Percentiles rank a stretch among this genome's conserved stretches.
Evolutionary conservation across 1,140 invertebrate genomes (phyloP).

Genomic region (Papilio polyxenes): DNA sequence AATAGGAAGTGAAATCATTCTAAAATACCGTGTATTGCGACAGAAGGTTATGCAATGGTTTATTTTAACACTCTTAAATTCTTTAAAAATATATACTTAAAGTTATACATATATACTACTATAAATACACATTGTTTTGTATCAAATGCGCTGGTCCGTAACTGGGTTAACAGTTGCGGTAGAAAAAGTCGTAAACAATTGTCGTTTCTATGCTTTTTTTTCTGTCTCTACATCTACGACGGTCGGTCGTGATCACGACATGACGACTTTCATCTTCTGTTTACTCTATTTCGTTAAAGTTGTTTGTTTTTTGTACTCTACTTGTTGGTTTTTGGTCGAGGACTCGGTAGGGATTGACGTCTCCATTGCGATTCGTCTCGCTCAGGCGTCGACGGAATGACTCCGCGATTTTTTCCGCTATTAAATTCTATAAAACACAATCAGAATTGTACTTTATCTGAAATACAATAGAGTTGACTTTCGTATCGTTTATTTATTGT

Average conservation of each 20-base stretch:
- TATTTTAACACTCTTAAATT: neutral
- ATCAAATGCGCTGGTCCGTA: constrained; percentile 33
- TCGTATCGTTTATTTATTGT: constrained; percentile 25
- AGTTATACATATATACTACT: neutral
- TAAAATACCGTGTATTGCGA: too few relatives aligned
- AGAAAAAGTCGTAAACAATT: constrained; percentile 33
- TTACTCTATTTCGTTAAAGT: constrained; percentile 58
- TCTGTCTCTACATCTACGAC: constrained; percentile 43
- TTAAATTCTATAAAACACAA: constrained; percentile 42
- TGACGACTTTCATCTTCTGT: constrained; percentile 57
- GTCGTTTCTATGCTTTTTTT: constrained; percentile 37
- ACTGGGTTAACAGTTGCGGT: constrained; percentile 41
- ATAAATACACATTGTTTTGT: constrained; percentile 27
- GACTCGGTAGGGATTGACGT: constrained; percentile 73
- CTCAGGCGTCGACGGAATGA: constrained; percentile 66
- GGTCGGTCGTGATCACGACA: constrained; percentile 55
- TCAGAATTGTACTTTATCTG: constrained; percentile 35
- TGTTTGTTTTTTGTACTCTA: constrained; percentile 59
- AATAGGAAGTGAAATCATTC: too few relatives aligned
- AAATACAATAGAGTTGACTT: constrained; percentile 32
- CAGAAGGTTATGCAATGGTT: neutral
- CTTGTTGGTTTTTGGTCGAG: constrained; percentile 74
- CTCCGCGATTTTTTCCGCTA: constrained; percentile 69
- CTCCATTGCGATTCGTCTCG: constrained; percentile 74
- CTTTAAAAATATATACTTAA: neutral